These are phyloP conservation scores for Teinopalpus imperialis DNA, from an alignment of 2,888 invertebrate species.

Conservation along the genomic window DNA sequence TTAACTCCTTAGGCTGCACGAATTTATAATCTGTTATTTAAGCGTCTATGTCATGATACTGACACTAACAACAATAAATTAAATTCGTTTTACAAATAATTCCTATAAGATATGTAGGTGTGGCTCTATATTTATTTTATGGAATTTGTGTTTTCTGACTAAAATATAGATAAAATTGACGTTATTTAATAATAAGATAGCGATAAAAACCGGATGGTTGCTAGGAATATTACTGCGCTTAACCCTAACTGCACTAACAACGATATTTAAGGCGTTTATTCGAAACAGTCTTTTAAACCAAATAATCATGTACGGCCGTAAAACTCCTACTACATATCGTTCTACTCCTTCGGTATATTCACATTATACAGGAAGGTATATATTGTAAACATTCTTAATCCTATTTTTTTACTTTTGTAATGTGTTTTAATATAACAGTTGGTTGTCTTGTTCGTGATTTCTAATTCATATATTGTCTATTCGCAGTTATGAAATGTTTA, in stretches of 20 bases:
- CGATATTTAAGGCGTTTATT: too few relatives aligned
- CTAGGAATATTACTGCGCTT: too few relatives aligned
- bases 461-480: too few relatives aligned
- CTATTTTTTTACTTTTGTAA: too few relatives aligned
- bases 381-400: conserved; percentile 28
- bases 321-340: conserved; percentile 89
- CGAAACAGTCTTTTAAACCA: too few relatives aligned
- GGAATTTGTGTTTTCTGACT: conserved; percentile 8
- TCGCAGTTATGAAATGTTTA: too few relatives aligned
- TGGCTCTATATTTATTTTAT: conserved; percentile 9
- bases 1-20: too few relatives aligned
- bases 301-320: conserved; percentile 85
- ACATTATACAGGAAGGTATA: conserved; percentile 89
- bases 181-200: not conserved
- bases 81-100: conserved; percentile 21
- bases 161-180: not conserved
- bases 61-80: conserved; percentile 10
- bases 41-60: too few relatives aligned
- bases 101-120: conserved; percentile 12
- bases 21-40: too few relatives aligned
- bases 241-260: too few relatives aligned
- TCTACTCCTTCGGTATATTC: conserved; percentile 95
- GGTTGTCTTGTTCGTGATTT: too few relatives aligned
- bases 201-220: not conserved
- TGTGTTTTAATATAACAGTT: too few relatives aligned